Base-by-base conservation (phyloP, 2,888 invertebrate species). In the Poecilus cupreus region DNA sequence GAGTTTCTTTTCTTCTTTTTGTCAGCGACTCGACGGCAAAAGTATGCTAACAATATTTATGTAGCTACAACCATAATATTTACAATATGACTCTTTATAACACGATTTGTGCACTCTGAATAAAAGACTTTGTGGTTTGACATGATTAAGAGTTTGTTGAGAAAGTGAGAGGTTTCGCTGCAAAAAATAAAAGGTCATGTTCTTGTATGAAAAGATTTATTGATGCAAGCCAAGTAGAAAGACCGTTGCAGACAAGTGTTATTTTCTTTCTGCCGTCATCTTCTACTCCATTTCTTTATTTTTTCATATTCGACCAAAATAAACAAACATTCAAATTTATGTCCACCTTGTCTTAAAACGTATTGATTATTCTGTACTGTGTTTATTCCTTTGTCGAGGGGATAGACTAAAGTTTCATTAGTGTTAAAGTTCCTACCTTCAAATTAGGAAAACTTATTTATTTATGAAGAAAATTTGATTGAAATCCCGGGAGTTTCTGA, bases 21-120 rank as follows among this genome's bases (percentile, higher is more conserved):
- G 13, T 68, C 32, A 32, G 37, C 64, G 13, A 51, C 51, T 18
- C 20, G 51, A 51, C 20, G 18, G 37, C 37, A 37, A 51, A 51
- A 68, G 64, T 68, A 68, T 68, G 64, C 64, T 68, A 68, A 68
- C 64, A 68, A 68, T 68, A 68, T 68, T 68, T 68, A 68, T 68
- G 64, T 37, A 68, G 64, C 64, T 68, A 68, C 64, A 68, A 68
- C 64, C 64, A 68, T 32, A 68, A 68, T 68, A 68, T 68, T 37
- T 68, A 68, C 64, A 68, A 68, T 68, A 68, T 68, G 37, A 68
- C 64, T 68, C 64, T 68, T 68, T 68, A 68, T 68, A 68, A 68
- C 39, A 37, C 64, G 64, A 68, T 68, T 68, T 68, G 64, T 68
- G 64, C 64, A 18, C 37, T 68, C 37, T 60, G 60, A 68, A 68